These are phyloP conservation scores for Zaprionus capensis DNA, from an alignment of 1,140 invertebrate species.

Conservation along the genomic window DNA sequence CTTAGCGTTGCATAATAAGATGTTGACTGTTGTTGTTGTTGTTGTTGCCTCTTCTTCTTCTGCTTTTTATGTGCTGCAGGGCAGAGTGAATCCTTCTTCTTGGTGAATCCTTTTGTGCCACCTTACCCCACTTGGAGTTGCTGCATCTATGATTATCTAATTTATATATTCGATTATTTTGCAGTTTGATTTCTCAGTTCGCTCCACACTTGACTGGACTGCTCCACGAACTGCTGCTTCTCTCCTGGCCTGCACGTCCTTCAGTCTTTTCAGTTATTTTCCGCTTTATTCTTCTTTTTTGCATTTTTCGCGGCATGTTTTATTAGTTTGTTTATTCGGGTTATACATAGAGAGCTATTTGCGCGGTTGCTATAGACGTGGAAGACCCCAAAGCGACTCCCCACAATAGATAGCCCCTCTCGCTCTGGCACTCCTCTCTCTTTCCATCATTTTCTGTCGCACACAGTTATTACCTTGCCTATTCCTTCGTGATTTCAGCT, in stretches of 20 bases:
- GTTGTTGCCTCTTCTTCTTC: too few relatives aligned
- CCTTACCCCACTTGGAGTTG: not conserved
- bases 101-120: not conserved
- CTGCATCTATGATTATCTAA: constrained; percentile 31
- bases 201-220: constrained; percentile 16
- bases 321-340: constrained; percentile 85
- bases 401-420: constrained; percentile 24
- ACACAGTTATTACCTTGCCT: constrained; percentile 44
- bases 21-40: not conserved
- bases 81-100: not conserved
- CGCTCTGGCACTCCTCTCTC: constrained; percentile 24
- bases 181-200: constrained; percentile 4
- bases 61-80: not conserved
- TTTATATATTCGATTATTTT: constrained; percentile 21
- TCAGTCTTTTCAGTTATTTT: constrained; percentile 62
- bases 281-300: constrained; percentile 34
- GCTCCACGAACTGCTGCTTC: constrained; percentile 14
- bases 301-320: constrained; percentile 69
- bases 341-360: constrained; percentile 73
- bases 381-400: constrained; percentile 35
- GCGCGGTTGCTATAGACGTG: constrained; percentile 77
- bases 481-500: constrained; percentile 72
- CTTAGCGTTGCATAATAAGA: constrained; percentile 58
- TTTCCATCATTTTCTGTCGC: not conserved
- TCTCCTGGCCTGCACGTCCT: constrained; percentile 37